phyloP scores from a whole-genome alignment of 2,888 invertebrate species.

The Ptycholaimellus sp. region DNA sequence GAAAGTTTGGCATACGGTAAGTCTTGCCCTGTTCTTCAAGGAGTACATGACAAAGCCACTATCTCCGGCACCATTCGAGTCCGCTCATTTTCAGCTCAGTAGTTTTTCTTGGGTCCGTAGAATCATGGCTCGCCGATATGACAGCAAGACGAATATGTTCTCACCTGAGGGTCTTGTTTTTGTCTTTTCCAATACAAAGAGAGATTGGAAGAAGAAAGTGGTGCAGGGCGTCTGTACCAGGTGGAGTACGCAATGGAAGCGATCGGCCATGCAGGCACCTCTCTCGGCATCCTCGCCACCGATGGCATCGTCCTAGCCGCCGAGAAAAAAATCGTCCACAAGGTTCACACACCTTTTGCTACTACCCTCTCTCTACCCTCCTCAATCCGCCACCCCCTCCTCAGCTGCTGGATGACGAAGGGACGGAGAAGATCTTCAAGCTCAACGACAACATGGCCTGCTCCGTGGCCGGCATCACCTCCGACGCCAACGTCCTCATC shows the following conservation, averaged over 20 bases:
- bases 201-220: neutral
- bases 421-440: constrained; percentile 95
- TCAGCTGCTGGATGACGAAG: constrained; percentile 35
- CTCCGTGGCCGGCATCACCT: constrained; percentile 94
- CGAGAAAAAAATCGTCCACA: constrained; percentile 85
- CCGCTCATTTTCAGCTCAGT: too few species aligned
- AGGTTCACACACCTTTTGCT: constrained; percentile 34
- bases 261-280: constrained; percentile 95
- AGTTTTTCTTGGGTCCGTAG: too few species aligned
- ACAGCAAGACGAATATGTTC: constrained; percentile 95
- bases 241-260: constrained; percentile 99
- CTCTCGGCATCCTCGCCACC: constrained; percentile 59
- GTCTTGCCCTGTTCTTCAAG: too few species aligned
- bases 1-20: too few species aligned
- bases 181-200: constrained; percentile 8
- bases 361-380: neutral
- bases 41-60: too few species aligned
- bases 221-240: constrained; percentile 61
- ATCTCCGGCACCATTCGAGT: too few species aligned
- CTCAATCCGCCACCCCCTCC: neutral
- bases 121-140: constrained; percentile 98
- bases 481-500: constrained; percentile 93
- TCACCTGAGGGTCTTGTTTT: constrained; percentile 64
- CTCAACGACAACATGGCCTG: constrained; percentile 90
- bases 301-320: constrained; percentile 91